Evolutionary conservation across 2,888 invertebrate genomes (phyloP).

Genomic region (Drosophila demipolita): DNA sequence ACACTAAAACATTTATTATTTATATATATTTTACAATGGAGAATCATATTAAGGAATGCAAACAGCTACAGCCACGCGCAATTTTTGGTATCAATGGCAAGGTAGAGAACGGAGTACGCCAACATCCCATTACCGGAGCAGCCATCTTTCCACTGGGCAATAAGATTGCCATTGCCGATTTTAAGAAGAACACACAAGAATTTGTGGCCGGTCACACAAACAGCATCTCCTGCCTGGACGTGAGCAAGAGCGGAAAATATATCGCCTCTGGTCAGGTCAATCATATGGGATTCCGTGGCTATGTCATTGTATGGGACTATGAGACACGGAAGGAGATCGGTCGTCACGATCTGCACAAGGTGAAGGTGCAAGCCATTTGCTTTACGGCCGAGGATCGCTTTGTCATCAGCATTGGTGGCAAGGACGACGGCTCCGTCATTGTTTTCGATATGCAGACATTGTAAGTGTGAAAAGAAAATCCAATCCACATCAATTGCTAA

Average conservation of each 20-base stretch:
- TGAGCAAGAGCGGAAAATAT: constrained; percentile 91
- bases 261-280: constrained; percentile 96
- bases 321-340: constrained; percentile 87
- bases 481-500: background rate
- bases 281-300: constrained; percentile 95
- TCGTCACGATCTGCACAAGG: constrained; percentile 93
- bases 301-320: constrained; percentile 95
- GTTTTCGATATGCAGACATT: constrained; percentile 91
- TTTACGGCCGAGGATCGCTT: constrained; percentile 93
- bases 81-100: constrained; percentile 93
- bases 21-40: constrained; percentile 56
- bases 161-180: constrained; percentile 90
- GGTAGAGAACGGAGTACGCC: constrained; percentile 87
- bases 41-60: constrained; percentile 51
- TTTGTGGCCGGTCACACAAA: constrained; percentile 93
- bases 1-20: constrained; percentile 2
- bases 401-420: constrained; percentile 94
- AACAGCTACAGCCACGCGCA: constrained; percentile 88
- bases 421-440: constrained; percentile 95
- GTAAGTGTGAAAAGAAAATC: constrained; percentile 58
- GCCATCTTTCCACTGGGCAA: constrained; percentile 92
- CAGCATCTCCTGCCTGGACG: constrained; percentile 90
- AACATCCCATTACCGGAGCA: constrained; percentile 90
- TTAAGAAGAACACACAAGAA: constrained; percentile 88
- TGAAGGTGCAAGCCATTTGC: constrained; percentile 93